Evolutionary conservation across 2,113 vertebrate genomes (phyloP).

Genomic region (Anas platyrhynchos): DNA sequence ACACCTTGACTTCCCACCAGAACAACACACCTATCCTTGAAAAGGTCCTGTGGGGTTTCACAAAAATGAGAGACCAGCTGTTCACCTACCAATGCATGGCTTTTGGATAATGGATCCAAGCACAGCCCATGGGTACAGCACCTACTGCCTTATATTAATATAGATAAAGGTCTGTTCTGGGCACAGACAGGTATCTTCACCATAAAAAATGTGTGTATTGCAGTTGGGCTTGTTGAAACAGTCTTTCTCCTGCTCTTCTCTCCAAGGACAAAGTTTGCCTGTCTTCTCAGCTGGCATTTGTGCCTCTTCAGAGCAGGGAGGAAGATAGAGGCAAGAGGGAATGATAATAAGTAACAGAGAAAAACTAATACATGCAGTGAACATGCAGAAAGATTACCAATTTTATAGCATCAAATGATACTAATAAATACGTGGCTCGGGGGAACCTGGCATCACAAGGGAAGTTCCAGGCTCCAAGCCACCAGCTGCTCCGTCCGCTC

Average conservation of each 20-base stretch:
- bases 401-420: not conserved
- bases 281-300: not conserved
- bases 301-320: not conserved
- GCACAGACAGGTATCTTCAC: not conserved
- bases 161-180: not conserved
- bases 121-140: not conserved
- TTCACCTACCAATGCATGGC: not conserved
- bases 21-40: not conserved
- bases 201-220: not conserved
- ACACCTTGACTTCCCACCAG: not conserved
- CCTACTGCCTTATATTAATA: accelerated
- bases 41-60: not conserved
- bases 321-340: not conserved
- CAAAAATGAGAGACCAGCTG: not conserved
- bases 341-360: not conserved
- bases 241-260: not conserved
- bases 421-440: not conserved
- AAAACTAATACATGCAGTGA: not conserved
- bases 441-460: not conserved
- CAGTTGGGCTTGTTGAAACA: not conserved
- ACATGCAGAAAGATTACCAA: not conserved
- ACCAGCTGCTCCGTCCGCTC: not conserved
- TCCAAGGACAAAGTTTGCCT: not conserved
- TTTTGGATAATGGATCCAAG: not conserved
- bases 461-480: not conserved